These are phyloP conservation scores for Myotis pilosus DNA, from an alignment of 2,797 vertebrate species.

Conservation along the genomic window DNA sequence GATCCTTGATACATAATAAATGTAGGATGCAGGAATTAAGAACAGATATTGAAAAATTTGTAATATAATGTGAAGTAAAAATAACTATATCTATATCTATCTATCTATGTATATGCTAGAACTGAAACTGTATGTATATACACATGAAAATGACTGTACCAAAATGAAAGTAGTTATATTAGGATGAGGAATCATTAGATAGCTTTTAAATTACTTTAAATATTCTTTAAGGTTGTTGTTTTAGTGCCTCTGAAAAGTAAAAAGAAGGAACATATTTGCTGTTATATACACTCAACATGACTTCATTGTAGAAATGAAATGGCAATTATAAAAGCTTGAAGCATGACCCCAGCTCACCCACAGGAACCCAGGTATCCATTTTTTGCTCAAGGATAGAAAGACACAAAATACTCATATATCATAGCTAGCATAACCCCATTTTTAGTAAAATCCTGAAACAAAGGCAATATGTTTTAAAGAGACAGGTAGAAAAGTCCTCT, in stretches of 20 bases:
- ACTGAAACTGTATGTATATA: not conserved
- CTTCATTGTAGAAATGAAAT: not conserved
- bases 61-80: constrained; percentile 37
- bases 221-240: constrained; percentile 18
- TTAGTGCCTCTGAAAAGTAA: not conserved
- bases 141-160: not conserved
- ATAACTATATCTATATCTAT: not conserved
- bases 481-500: not conserved
- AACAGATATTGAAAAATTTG: constrained; percentile 20
- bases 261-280: not conserved
- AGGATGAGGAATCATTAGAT: not conserved
- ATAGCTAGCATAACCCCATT: not conserved
- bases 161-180: constrained; percentile 45
- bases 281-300: not conserved
- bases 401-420: not conserved
- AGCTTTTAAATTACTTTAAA: constrained; percentile 38
- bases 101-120: not conserved
- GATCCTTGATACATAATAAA: not conserved
- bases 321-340: not conserved
- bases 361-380: not conserved
- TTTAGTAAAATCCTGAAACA: constrained; percentile 56
- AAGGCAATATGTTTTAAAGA: constrained; percentile 56
- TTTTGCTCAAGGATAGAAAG: constrained; percentile 21
- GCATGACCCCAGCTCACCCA: not conserved
- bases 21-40: constrained; percentile 10